Conservation (phyloP, 2,888 invertebrate species). For the Drosophila lutescens region DNA sequence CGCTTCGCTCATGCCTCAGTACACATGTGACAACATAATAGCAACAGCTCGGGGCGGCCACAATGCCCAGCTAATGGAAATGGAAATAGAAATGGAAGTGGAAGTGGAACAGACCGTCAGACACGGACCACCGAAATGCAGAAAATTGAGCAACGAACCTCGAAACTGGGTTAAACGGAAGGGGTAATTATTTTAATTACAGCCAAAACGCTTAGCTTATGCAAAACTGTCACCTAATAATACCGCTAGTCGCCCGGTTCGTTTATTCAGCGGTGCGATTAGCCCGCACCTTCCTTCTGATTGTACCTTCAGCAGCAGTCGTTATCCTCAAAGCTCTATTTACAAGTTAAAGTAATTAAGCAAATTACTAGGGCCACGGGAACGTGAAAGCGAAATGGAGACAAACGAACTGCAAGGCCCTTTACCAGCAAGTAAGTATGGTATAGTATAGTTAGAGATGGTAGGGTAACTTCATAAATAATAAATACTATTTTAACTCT, state of each 20-base stretch:
- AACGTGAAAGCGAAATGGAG: constrained; percentile 30
- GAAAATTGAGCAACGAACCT: constrained; percentile 70
- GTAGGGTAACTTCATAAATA: constrained; percentile 11
- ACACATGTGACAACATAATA: constrained; percentile 81
- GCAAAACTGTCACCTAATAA: constrained; percentile 68
- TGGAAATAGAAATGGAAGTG: neutral
- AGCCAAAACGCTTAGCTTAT: constrained; percentile 57
- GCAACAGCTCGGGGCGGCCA: constrained; percentile 47
- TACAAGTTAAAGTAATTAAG: constrained; percentile 79
- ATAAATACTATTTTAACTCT: too few relatives aligned
- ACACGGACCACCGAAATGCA: constrained; percentile 54
- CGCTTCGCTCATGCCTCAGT: constrained; percentile 75
- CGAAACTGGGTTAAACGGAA: constrained; percentile 77
- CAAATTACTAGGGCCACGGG: constrained; percentile 72
- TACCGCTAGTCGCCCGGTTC: constrained; percentile 20
- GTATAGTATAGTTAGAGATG: constrained; percentile 13
- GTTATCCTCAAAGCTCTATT: constrained; percentile 49
- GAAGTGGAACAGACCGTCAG: constrained; percentile 22
- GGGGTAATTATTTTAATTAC: constrained; percentile 81
- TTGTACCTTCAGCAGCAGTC: constrained; percentile 32
- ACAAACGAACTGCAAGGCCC: constrained; percentile 57
- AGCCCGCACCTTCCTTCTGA: constrained; percentile 60
- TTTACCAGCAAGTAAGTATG: neutral
- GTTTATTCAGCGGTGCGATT: constrained; percentile 38
- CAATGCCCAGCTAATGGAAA: constrained; percentile 73